These are phyloP conservation scores for Trichogramma evanescens DNA, from an alignment of 2,888 invertebrate genomes.

Conservation along the genomic window DNA sequence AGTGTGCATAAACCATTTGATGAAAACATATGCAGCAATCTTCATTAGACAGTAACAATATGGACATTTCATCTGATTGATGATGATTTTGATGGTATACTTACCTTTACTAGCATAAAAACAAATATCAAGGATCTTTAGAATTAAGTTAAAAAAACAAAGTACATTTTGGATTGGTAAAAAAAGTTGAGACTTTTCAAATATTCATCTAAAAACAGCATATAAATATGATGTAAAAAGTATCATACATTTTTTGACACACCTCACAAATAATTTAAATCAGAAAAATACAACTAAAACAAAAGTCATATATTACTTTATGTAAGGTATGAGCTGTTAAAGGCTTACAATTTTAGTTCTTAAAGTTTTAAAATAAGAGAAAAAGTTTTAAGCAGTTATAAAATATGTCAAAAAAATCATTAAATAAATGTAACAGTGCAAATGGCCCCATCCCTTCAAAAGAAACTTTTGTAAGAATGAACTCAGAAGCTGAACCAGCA, in stretches of 20 bases:
- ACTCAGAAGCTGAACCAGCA: not conserved
- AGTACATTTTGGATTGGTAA: conserved; percentile 38
- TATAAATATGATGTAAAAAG: conserved; percentile 36
- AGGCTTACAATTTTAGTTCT: not conserved
- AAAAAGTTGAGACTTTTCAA: conserved; percentile 37
- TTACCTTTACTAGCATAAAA: conserved; percentile 37
- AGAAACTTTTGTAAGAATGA: not conserved
- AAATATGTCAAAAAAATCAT: not conserved
- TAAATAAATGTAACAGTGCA: not conserved
- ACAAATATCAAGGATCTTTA: conserved; percentile 29
- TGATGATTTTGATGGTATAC: conserved; percentile 36
- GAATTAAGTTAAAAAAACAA: conserved; percentile 34
- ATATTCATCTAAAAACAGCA: conserved; percentile 40
- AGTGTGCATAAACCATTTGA: conserved; percentile 38
- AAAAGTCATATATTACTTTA: not conserved
- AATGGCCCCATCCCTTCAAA: not conserved
- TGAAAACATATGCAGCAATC: conserved; percentile 34
- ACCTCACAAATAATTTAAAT: conserved; percentile 25
- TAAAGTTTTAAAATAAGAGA: not conserved
- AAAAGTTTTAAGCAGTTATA: not conserved
- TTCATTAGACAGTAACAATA: conserved; percentile 38
- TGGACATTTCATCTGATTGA: conserved; percentile 38
- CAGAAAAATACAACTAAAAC: conserved; percentile 34
- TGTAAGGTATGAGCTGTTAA: not conserved
- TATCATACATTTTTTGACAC: too few species aligned